Conservation (phyloP, 2,113 vertebrate genomes). For the Myotis lucifugus region DNA sequence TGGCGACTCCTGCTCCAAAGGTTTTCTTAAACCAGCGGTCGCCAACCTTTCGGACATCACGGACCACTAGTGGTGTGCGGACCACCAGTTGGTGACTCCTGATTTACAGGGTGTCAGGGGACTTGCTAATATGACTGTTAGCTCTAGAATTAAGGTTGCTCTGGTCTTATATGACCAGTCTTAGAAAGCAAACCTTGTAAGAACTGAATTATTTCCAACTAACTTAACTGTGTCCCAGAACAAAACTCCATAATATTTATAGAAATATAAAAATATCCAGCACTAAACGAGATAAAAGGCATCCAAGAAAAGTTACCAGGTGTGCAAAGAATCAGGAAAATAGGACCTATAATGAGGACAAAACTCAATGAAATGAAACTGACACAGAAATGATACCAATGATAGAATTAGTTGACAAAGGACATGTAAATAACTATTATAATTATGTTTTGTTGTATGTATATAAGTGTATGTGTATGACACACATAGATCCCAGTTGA, state of each 20-base stretch:
- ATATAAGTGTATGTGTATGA: not conserved
- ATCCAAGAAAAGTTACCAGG: not conserved
- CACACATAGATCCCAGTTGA: not conserved
- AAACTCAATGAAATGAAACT: not conserved
- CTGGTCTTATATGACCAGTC: not conserved
- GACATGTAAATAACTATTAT: not conserved
- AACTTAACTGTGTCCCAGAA: constrained; percentile 20
- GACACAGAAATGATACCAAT: not conserved
- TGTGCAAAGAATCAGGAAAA: not conserved
- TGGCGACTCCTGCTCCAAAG: too few species aligned
- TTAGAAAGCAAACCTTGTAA: not conserved
- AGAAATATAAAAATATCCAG: constrained; percentile 11
- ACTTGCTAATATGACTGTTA: not conserved
- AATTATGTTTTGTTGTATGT: not conserved
- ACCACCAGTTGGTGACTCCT: too few species aligned
- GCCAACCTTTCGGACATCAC: too few species aligned
- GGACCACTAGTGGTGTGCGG: too few species aligned
- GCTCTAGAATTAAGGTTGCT: not conserved
- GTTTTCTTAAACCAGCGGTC: too few species aligned
- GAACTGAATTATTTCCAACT: not conserved
- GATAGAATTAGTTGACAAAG: not conserved
- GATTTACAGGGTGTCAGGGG: not conserved
- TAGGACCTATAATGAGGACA: not conserved
- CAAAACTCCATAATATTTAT: constrained; percentile 13
- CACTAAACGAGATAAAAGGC: not conserved